phyloP scores from a whole-genome alignment of 1,140 invertebrate genomes.

The Pseudomyrmex concolor region DNA sequence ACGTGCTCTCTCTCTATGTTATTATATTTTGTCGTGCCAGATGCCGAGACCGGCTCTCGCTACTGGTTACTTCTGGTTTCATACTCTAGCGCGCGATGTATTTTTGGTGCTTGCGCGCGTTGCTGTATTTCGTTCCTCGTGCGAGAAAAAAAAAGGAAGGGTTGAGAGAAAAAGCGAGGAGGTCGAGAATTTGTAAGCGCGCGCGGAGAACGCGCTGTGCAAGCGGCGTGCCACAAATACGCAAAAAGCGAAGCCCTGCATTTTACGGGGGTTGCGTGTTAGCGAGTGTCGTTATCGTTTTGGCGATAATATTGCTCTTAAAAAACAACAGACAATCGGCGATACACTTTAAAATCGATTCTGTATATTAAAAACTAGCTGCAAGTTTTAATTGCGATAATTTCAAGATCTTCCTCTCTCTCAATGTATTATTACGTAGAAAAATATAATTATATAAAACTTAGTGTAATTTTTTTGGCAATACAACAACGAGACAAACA shows the following conservation, averaged over 20 bases:
- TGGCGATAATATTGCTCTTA: not conserved
- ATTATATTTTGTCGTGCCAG: slow-evolving; percentile 65
- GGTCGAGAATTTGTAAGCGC: slow-evolving; percentile 38
- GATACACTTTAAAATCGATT: not conserved
- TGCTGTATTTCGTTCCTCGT: slow-evolving; percentile 15
- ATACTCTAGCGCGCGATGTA: slow-evolving; percentile 52
- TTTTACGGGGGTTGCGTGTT: not conserved
- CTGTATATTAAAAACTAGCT: not conserved
- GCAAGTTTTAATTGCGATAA: no score
- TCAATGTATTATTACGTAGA: no score
- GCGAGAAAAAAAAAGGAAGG: slow-evolving; percentile 48
- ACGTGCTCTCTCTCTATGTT: slow-evolving; percentile 32
- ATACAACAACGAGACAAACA: no score
- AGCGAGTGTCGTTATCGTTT: slow-evolving; percentile 15
- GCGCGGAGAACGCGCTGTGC: not conserved
- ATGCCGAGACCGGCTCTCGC: slow-evolving; percentile 52
- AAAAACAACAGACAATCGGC: not conserved
- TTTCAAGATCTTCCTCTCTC: no score
- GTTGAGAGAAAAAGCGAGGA: slow-evolving; percentile 44
- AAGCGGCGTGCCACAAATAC: slow-evolving; percentile 34
- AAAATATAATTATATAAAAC: not conserved
- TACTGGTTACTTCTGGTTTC: slow-evolving; percentile 64
- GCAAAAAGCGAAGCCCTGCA: slow-evolving; percentile 22
- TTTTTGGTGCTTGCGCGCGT: slow-evolving; percentile 47
- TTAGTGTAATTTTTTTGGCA: not conserved